These are phyloP conservation scores for Drosophila melanogaster DNA, from an alignment of 1,140 invertebrate genomes.

Conservation along the genomic window DNA sequence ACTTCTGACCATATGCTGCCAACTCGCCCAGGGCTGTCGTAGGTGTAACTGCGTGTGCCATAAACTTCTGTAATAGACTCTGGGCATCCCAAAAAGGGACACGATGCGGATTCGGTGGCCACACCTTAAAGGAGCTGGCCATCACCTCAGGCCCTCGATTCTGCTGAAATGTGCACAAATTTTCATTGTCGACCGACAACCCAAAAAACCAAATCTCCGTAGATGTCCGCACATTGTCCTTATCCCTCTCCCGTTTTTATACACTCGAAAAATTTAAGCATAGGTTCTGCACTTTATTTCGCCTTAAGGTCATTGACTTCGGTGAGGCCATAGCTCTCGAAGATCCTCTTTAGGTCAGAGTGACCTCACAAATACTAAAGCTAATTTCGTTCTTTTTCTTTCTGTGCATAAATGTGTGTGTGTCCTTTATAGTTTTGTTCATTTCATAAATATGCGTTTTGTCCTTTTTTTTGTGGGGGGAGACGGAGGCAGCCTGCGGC, in stretches of 20 bases:
- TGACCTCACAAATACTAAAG: too few relatives aligned
- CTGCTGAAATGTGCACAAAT: conserved; percentile 82
- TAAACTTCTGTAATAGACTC: conserved; percentile 77
- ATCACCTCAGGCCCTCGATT: conserved; percentile 73
- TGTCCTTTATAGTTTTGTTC: conserved; percentile 79
- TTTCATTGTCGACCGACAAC: conserved; percentile 62
- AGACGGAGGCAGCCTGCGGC: conserved; percentile 64
- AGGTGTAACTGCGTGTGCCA: conserved; percentile 81
- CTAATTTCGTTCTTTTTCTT: not conserved
- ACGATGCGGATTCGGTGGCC: conserved; percentile 16
- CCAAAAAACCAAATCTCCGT: conserved; percentile 69
- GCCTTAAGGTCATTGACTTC: not conserved
- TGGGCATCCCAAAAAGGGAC: conserved; percentile 64
- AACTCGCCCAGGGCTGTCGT: conserved; percentile 46
- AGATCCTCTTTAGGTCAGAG: not conserved
- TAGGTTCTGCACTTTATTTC: not conserved
- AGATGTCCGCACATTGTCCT: conserved; percentile 75
- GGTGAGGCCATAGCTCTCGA: not conserved
- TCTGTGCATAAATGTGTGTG: conserved; percentile 6
- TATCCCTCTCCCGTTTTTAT: not conserved
- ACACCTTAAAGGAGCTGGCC: conserved; percentile 66
- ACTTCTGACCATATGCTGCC: conserved; percentile 74
- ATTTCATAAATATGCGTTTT: conserved; percentile 82
- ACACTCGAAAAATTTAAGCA: not conserved
- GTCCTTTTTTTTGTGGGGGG: conserved; percentile 59